Base-by-base conservation (phyloP, 2,888 invertebrate genomes). In the Mechanitis mazaeus region DNA sequence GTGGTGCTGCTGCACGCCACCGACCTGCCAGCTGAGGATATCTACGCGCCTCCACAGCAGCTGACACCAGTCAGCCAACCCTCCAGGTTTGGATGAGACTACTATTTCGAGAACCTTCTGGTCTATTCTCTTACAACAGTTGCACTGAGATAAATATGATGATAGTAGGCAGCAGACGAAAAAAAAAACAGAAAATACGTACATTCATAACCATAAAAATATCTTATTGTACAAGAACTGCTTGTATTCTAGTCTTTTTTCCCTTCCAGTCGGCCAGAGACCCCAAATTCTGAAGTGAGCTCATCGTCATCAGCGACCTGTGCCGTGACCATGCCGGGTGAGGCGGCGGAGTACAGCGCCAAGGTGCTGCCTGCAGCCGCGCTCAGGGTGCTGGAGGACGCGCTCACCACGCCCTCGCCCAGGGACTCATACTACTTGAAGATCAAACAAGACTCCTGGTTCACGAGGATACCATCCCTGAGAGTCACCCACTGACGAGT, bases 1-100 rank as follows among this genome's bases (percentile, higher is more conserved):
- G 95, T 96, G 45, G 92, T 96, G 54, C 91, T 95, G 63, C 85
- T 96, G 66, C 94, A 95, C 78, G 94, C 95, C 7, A 92, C 93
- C 5, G 93, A 93, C 63, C 83, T 94, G 61, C 86, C 92, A 55
- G 92, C 93, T 0, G 92, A 93, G 56, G 91, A 93, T 60, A 88
- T 95, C 61, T 94, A 93, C 79, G 91, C 92, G 56, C 91, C 93
- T 56, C 94, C 95, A 28, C 75, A 76, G 59, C 85, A 87, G 64
- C 72, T 90, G 35, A 80, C 83, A 9, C 76, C 85, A 33, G 82
- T 84, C 54, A 87, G 85, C 70, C 87, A 85, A 70, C 87, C 88
- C n/a, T 74, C 81, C 56, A 90, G 90, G 90, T 90, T 31, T 11
- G 7, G 31, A 31, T 50, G 9, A 5, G 9, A 31, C 20, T n/a